Evolutionary conservation across 2,797 vertebrate species (phyloP), one percentile per base, ranked within the genome.

Genomic region (Florisuga fusca): DNA sequence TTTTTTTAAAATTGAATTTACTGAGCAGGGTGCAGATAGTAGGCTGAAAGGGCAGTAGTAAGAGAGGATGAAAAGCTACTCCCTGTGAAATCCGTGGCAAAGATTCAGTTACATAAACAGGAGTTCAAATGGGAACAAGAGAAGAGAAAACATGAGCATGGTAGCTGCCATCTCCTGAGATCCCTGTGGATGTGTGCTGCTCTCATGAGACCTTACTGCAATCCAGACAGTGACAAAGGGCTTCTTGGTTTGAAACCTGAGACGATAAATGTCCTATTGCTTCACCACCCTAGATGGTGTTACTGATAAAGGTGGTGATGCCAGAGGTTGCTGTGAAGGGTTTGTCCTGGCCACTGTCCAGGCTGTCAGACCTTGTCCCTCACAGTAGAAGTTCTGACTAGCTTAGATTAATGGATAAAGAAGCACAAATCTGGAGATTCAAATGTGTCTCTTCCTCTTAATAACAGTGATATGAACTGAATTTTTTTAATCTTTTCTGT

Each of bases 301-400:
- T 50, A 25, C 48, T 51, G 23, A 34, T 7, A 1, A 3, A 15
- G 48, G 10, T 62, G 38, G 1, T 33, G 18, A 31, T 36, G 55
- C 34, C 3, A 4, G 45, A 22, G 64, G 15, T 45, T 59, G 15
- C 7, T 79, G 13, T 7, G 16, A 53, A 58, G 26, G 16, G 9
- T 8, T 64, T 4, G 3, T 36, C 64, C 55, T 7, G 6, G 51
- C 20, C 36, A 3, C 45, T 9, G 4, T 3, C 9, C 0, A 0
- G 12, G 27, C 87, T 84, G 71, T 54, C 77, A 68, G 41, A 51
- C 48, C 41, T 29, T 15, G 38, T 29, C 17, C 31, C n/a, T 63
- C 29, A 4, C 1, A 2, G 34, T 6, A 34, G 51, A 23, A 20
- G 6, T 22, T 48, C 34, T 62, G 27, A 20, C 45, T 82, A 26